These are phyloP conservation scores for Platycheirus rosarum DNA, from an alignment of 2,888 invertebrate species.

Conservation along the genomic window DNA sequence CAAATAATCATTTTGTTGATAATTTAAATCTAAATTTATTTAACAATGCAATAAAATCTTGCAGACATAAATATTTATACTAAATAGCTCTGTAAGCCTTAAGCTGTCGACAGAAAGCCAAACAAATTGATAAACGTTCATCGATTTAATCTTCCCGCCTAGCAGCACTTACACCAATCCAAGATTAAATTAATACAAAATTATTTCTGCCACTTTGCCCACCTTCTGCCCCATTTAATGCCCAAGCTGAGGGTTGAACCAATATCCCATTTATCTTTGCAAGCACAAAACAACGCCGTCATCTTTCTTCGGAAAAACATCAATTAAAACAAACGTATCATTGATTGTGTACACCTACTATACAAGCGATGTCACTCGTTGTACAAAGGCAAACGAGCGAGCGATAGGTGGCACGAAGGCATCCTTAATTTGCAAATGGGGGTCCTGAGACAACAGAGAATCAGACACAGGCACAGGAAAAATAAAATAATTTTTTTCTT, in stretches of 20 bases:
- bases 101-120: slow-evolving; percentile 39
- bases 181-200: slow-evolving; percentile 59
- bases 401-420: slow-evolving; percentile 26
- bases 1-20: too few relatives aligned
- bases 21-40: too few relatives aligned
- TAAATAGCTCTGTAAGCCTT: neutral
- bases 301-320: slow-evolving; percentile 65
- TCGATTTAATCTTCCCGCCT: slow-evolving; percentile 30
- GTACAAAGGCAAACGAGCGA: slow-evolving; percentile 42
- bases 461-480: slow-evolving; percentile 9
- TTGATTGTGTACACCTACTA: slow-evolving; percentile 61
- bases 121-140: slow-evolving; percentile 44
- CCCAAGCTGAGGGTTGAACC: slow-evolving; percentile 37
- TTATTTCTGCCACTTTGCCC: slow-evolving; percentile 47
- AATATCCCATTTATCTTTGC: slow-evolving; percentile 61
- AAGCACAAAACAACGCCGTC: slow-evolving; percentile 65
- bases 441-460: neutral
- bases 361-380: slow-evolving; percentile 43
- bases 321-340: slow-evolving; percentile 68
- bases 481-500: slow-evolving; percentile 53
- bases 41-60: too few relatives aligned
- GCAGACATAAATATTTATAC: neutral
- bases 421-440: slow-evolving; percentile 55
- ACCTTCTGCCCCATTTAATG: slow-evolving; percentile 19
- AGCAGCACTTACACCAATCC: slow-evolving; percentile 12